phyloP scores from a whole-genome alignment of 1,140 invertebrate species.

The Nephila pilipes region DNA sequence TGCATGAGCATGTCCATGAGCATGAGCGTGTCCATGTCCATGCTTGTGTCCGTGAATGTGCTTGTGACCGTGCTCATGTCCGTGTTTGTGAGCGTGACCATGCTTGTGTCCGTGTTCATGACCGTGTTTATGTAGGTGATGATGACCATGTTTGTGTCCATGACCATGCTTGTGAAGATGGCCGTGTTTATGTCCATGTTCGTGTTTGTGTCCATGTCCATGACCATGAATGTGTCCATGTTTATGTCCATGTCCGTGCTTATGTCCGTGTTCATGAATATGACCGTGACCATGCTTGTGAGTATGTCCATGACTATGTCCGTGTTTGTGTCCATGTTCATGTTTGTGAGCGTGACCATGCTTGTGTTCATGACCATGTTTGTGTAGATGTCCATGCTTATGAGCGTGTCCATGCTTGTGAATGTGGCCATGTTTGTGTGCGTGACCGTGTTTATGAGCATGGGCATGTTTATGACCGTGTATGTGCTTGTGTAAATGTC shows the following conservation, averaged over 20 bases:
- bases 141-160: constrained; percentile 55
- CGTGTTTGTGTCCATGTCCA: constrained; percentile 63
- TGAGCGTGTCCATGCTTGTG: constrained; percentile 57
- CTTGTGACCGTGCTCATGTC: constrained; percentile 51
- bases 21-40: constrained; percentile 50
- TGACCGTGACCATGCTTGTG: constrained; percentile 68
- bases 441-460: constrained; percentile 61
- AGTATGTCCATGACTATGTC: constrained; percentile 48
- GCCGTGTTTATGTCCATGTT: constrained; percentile 58
- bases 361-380: constrained; percentile 60
- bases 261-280: constrained; percentile 49
- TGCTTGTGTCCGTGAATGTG: constrained; percentile 57
- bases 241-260: constrained; percentile 63
- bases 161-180: constrained; percentile 62
- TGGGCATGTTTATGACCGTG: constrained; percentile 64
- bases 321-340: constrained; percentile 59
- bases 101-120: constrained; percentile 66
- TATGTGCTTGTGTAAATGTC: constrained; percentile 48
- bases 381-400: constrained; percentile 54
- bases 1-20: constrained; percentile 49
- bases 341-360: constrained; percentile 59
- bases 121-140: constrained; percentile 49
- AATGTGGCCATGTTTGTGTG: constrained; percentile 53
- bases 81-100: constrained; percentile 55
- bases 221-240: constrained; percentile 50